phyloP scores from a whole-genome alignment of 2,113 vertebrate species.

The Zeus faber region DNA sequence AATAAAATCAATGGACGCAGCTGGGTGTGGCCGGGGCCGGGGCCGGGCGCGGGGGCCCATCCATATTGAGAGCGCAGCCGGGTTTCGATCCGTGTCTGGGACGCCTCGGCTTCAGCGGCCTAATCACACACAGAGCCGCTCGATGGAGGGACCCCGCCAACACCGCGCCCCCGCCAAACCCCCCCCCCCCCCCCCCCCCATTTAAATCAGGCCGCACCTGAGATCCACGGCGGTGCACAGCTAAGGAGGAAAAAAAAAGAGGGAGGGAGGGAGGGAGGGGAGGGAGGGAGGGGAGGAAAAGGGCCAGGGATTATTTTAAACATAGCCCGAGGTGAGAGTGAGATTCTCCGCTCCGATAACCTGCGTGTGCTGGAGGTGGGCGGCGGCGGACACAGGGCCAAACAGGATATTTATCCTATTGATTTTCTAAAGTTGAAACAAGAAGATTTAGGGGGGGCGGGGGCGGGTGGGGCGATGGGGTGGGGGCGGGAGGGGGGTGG shows the following conservation, averaged over 20 bases:
- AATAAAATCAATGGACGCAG: slow-evolving; percentile 78
- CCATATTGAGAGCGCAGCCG: slow-evolving; percentile 67
- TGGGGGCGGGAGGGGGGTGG: too few species aligned
- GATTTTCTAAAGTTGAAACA: slow-evolving; percentile 77
- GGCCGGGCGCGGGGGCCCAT: slow-evolving; percentile 44
- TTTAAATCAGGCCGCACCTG: slow-evolving; percentile 24
- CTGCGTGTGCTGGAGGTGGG: slow-evolving; percentile 62
- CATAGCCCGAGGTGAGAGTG: slow-evolving; percentile 75
- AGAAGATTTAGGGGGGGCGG: slow-evolving; percentile 77
- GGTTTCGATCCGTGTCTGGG: slow-evolving; percentile 73
- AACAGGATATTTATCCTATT: slow-evolving; percentile 78
- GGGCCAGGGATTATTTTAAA: slow-evolving; percentile 75
- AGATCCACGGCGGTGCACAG: neutral
- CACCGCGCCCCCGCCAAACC: too few species aligned
- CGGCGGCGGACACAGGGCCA: slow-evolving; percentile 63
- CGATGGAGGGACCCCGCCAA: too few species aligned
- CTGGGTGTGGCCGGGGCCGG: slow-evolving; percentile 63
- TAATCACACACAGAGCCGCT: too few species aligned
- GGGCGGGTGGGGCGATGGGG: too few species aligned
- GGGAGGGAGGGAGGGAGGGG: neutral
- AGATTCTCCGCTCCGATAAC: slow-evolving; percentile 68
- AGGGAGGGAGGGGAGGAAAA: slow-evolving; percentile 36
- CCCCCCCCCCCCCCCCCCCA: slow-evolving; percentile 56
- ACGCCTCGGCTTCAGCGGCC: slow-evolving; percentile 63
- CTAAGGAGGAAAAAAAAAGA: neutral